phyloP scores from a whole-genome alignment of 2,797 vertebrate species.

The Scleropages formosus region DNA sequence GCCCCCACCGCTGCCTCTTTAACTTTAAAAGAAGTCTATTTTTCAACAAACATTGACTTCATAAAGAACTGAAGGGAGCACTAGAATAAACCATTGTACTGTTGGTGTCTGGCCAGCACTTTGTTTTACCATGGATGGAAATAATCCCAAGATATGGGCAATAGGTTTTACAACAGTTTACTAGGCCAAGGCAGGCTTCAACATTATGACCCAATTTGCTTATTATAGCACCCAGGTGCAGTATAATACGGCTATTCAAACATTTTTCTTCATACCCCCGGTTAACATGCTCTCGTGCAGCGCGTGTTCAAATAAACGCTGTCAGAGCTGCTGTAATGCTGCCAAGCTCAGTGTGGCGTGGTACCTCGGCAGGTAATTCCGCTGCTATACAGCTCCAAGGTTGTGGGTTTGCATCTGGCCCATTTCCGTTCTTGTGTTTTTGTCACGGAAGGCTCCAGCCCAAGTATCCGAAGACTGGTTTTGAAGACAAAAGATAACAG shows the following conservation, averaged over 20 bases:
- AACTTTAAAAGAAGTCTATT: neutral
- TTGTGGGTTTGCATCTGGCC: no score
- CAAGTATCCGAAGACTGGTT: no score
- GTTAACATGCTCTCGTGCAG: neutral
- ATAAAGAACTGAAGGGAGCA: neutral
- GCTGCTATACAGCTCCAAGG: no score
- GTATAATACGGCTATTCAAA: neutral
- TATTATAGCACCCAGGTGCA: conserved; percentile 2
- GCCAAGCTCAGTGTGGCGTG: no score
- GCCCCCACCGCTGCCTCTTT: neutral
- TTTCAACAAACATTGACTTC: neutral
- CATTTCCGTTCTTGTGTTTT: no score
- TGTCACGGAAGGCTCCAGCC: no score
- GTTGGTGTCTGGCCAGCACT: conserved; percentile 38
- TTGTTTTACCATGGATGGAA: conserved; percentile 41
- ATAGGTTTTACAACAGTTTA: conserved; percentile 29
- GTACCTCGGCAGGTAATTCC: no score
- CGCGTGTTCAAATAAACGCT: no score
- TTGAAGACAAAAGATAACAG: no score
- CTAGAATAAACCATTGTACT: conserved; percentile 36
- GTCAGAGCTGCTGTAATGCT: no score
- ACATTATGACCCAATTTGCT: conserved; percentile 27
- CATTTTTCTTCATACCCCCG: conserved; percentile 37
- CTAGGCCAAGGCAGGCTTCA: conserved; percentile 26
- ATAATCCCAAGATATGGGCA: conserved; percentile 20